Conservation (phyloP, 2,797 vertebrate species). For the Catharus ustulatus region DNA sequence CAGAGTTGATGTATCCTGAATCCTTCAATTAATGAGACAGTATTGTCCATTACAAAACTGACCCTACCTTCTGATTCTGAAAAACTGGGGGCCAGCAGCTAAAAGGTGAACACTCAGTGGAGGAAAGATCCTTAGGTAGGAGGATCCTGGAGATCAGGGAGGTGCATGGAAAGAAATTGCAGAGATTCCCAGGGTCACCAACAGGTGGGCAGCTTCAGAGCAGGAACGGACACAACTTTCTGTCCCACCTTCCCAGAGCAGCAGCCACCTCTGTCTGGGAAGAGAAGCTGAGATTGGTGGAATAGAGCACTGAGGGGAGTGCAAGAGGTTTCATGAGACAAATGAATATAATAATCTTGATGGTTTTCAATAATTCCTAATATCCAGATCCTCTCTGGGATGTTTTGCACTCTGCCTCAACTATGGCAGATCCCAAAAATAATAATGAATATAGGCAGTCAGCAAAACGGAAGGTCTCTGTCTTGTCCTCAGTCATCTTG, state of each 20-base stretch:
- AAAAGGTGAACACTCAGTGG: neutral
- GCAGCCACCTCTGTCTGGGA: neutral
- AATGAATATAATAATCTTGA: neutral
- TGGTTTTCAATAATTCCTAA: neutral
- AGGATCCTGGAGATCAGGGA: neutral
- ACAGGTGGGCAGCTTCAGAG: neutral
- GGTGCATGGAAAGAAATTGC: neutral
- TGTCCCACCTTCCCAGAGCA: neutral
- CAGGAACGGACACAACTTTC: neutral
- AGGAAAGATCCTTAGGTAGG: neutral
- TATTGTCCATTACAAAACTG: neutral
- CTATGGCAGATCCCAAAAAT: neutral
- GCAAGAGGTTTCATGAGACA: neutral
- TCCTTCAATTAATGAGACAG: neutral
- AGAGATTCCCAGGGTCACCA: too few species aligned
- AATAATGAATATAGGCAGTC: neutral
- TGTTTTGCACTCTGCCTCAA: neutral
- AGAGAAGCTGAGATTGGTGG: neutral
- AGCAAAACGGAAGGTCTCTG: neutral
- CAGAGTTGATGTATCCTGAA: neutral
- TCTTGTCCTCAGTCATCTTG: neutral
- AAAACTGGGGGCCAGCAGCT: neutral
- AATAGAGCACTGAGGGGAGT: neutral
- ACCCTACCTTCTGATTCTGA: neutral
- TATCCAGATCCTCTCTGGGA: neutral